Evolutionary conservation across 2,888 invertebrate genomes (phyloP).

Genomic region (Heliconius erato): DNA sequence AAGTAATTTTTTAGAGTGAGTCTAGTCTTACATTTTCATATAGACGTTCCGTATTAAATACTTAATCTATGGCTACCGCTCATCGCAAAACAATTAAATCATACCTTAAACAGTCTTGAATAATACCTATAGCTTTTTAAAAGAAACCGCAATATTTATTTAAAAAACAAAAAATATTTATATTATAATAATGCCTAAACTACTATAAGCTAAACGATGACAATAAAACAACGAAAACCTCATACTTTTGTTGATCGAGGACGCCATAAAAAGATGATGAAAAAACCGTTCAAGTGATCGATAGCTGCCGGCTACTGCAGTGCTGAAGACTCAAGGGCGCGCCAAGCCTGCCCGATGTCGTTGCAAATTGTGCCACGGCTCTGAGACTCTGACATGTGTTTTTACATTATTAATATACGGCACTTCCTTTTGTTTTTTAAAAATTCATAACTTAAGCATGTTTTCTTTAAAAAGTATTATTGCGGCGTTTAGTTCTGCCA

Average conservation of each 20-base stretch:
- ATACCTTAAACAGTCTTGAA: not conserved
- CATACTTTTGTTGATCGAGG: conserved; percentile 29
- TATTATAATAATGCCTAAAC: too few species aligned
- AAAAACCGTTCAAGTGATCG: conserved; percentile 48
- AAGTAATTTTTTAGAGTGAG: too few species aligned
- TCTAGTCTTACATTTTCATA: too few species aligned
- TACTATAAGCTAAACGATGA: not conserved
- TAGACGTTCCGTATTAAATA: too few species aligned
- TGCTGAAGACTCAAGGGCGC: conserved; percentile 71
- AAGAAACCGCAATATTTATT: not conserved
- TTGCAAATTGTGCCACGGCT: conserved; percentile 38
- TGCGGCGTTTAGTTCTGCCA: too few species aligned
- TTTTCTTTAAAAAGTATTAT: not conserved
- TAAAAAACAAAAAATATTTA: not conserved
- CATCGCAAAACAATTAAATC: too few species aligned
- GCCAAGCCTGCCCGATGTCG: conserved; percentile 49
- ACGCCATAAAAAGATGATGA: conserved; percentile 34
- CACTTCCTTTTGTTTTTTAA: not conserved
- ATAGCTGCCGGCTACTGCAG: conserved; percentile 63
- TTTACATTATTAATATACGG: conserved; percentile 25
- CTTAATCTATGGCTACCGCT: too few species aligned
- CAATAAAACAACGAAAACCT: conserved; percentile 1
- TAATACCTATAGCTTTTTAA: not conserved
- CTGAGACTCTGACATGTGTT: conserved; percentile 28
- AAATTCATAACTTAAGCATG: not conserved